Base-by-base conservation (phyloP, 2,113 vertebrate genomes). In the Sardina pilchardus region DNA sequence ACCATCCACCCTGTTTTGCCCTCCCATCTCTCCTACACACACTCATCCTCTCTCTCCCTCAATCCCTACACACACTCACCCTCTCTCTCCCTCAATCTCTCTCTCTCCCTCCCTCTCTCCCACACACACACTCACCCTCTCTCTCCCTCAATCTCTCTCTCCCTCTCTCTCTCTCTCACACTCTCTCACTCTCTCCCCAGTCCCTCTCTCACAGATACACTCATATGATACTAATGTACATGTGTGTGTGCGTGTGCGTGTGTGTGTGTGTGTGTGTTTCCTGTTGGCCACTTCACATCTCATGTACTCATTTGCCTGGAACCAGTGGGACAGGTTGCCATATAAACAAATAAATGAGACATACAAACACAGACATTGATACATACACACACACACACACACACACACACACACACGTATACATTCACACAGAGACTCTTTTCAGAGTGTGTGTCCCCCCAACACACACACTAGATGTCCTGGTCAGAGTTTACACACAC, bases 61-160 rank as follows among this genome's bases (percentile, higher is more conserved):
- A 86, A 44, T 87, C 82, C 39, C 26, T 94, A n/a, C 95, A 93
- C 90, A 87, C 47, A 83, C 84, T 34, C 71, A 86, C 16, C 34
- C 63, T 67, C n/a, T 9, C 1, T 16, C 3, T 67, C 59, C 0
- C 59, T 67, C 21, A n/a, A 48, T 82, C 83, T 36, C 44, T 36
- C 4, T 82, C 42, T 86, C 81, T 50, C 56, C 39, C 71, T 82
- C 34, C 44, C 53, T 8, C 4, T 63, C 21, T 63, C 24, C 26
- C 24, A 7, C 53, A 24, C 24, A 8, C 59, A 26, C 7, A n/a
- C 59, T 26, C 24, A 1, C 24, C 4, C 26, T 71, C 26, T 30
- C n/a, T 71, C 26, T 3, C 26, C 9, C 59, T 67, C 59, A 42
- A 3, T 3, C 1, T 3, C 39, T 26, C 84, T 24, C 56, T 50